Evolutionary conservation across 2,797 vertebrate species (phyloP).

Genomic region (Melanotaenia maccullochi): DNA sequence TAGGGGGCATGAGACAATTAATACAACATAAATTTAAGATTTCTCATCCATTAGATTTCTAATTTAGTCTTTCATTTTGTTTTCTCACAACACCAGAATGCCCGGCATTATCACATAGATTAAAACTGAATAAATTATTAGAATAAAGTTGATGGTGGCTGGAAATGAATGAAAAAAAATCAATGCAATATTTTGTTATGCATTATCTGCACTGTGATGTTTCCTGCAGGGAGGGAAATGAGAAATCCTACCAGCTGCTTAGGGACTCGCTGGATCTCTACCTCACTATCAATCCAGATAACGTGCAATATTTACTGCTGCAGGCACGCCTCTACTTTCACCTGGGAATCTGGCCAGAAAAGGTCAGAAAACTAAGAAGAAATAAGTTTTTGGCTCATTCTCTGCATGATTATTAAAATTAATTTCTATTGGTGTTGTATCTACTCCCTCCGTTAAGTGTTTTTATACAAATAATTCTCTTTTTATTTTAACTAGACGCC

Average conservation of each 20-base stretch:
- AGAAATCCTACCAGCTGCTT: constrained; percentile 96
- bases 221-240: constrained; percentile 90
- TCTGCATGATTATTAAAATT: too few species aligned
- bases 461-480: background rate
- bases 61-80: background rate
- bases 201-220: background rate
- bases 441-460: too few species aligned
- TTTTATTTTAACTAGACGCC: background rate
- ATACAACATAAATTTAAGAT: background rate
- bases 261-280: constrained; percentile 97
- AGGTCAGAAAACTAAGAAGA: constrained; percentile 83
- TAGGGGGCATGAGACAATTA: background rate
- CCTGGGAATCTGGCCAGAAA: constrained; percentile 98
- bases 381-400: background rate
- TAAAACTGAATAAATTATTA: background rate
- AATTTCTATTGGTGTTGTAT: too few species aligned
- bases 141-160: background rate
- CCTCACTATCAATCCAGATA: constrained; percentile 97
- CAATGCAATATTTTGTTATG: background rate
- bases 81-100: background rate
- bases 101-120: background rate
- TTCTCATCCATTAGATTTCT: background rate
- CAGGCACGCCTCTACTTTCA: constrained; percentile 98
- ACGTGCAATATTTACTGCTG: constrained; percentile 95
- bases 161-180: constrained; percentile 9